Evolutionary conservation across 2,888 invertebrate species (phyloP).

Genomic region (Eledona agricola): DNA sequence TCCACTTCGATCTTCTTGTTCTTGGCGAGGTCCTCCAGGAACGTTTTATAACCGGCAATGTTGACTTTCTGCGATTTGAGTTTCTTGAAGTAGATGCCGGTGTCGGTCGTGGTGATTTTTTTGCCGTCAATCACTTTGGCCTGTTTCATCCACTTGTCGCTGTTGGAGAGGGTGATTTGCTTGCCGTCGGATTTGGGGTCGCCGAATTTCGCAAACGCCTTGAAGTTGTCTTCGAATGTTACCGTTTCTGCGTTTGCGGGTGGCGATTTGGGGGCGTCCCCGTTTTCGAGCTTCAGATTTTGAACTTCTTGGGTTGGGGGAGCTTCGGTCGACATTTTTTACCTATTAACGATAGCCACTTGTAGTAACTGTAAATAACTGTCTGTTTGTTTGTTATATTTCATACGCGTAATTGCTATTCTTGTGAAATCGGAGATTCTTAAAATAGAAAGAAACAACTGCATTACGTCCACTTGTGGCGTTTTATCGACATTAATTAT

Average conservation of each 20-base stretch:
- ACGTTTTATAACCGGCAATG: conserved; percentile 82
- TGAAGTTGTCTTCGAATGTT: conserved; percentile 75
- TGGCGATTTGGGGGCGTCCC: conserved; percentile 41
- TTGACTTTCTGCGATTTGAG: conserved; percentile 83
- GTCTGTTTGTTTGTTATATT: too few species aligned
- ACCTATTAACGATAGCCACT: too few species aligned
- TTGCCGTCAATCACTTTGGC: conserved; percentile 85
- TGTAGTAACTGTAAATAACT: too few species aligned
- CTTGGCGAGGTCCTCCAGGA: conserved; percentile 85
- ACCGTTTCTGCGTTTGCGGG: conserved; percentile 40
- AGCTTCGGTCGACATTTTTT: conserved; percentile 39
- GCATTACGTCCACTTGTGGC: too few species aligned
- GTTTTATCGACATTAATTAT: neutral
- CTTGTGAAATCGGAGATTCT: too few species aligned
- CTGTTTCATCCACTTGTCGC: conserved; percentile 96
- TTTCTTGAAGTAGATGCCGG: conserved; percentile 92
- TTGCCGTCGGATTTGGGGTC: conserved; percentile 89
- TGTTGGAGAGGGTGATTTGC: conserved; percentile 85
- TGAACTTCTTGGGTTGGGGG: conserved; percentile 61
- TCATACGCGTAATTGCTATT: too few species aligned
- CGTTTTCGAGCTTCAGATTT: conserved; percentile 67
- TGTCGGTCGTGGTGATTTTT: conserved; percentile 90
- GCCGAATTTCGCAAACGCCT: conserved; percentile 88
- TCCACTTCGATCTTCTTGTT: conserved; percentile 81
- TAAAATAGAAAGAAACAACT: neutral